Conservation (phyloP, 2,888 invertebrate species). For the Lasioglossum marginatum region DNA sequence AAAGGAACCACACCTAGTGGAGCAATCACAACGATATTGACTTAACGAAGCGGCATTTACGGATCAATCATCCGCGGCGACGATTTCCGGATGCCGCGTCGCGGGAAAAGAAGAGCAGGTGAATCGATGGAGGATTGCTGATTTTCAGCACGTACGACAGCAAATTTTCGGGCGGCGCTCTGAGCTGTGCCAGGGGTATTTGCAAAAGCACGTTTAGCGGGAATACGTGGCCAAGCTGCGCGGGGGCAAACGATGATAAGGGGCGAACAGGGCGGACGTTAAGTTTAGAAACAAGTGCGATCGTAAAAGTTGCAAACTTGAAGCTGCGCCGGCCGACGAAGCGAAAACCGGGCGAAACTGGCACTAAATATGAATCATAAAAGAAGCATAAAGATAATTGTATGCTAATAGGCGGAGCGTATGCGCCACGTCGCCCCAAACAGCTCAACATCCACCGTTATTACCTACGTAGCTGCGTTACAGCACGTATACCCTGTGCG, state of each 20-base stretch:
- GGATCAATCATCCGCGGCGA: not conserved
- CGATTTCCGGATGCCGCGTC: not conserved
- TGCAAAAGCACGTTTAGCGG: constrained; percentile 64
- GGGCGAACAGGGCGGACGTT: constrained; percentile 59
- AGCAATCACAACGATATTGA: not conserved
- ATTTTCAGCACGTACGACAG: constrained; percentile 65
- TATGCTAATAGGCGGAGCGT: constrained; percentile 79
- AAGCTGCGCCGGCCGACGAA: constrained; percentile 43
- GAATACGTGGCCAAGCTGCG: constrained; percentile 35
- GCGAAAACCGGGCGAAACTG: constrained; percentile 60
- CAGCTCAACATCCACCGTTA: constrained; percentile 64
- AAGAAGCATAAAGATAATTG: constrained; percentile 80
- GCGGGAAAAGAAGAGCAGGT: not conserved
- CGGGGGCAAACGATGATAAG: constrained; percentile 62
- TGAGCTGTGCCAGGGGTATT: constrained; percentile 42
- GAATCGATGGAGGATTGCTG: constrained; percentile 48
- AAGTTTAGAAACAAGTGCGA: constrained; percentile 72
- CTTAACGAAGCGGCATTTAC: not conserved
- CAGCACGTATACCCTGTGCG: constrained; percentile 26
- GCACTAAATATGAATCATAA: constrained; percentile 80
- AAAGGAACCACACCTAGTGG: not conserved
- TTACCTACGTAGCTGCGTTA: constrained; percentile 63
- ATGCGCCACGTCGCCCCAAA: constrained; percentile 75
- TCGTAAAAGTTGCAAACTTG: constrained; percentile 73
- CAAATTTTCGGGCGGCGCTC: constrained; percentile 54